Percentiles rank a stretch among this genome's conserved stretches.
These are phyloP conservation scores for Acridotheres tristis DNA, from an alignment of 2,797 vertebrate genomes.

Conservation along the genomic window DNA sequence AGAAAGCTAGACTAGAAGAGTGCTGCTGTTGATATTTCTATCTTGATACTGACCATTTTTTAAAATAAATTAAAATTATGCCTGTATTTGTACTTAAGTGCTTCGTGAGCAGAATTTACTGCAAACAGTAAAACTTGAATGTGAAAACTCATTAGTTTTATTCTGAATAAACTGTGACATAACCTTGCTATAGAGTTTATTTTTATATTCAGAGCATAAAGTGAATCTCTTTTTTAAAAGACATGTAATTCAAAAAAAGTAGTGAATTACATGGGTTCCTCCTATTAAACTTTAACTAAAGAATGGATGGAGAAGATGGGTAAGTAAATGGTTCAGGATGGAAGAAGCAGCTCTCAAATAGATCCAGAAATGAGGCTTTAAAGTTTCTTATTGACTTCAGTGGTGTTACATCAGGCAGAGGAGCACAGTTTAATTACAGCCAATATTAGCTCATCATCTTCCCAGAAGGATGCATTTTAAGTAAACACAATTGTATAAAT, in stretches of 20 bases:
- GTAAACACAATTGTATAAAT: constrained; percentile 18
- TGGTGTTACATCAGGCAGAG: not conserved
- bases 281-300: not conserved
- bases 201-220: not conserved
- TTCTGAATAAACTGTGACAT: not conserved
- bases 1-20: constrained; percentile 51
- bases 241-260: not conserved
- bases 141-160: constrained; percentile 1
- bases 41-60: constrained; percentile 62
- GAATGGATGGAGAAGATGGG: not conserved
- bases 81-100: constrained; percentile 27
- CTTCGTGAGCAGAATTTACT: not conserved
- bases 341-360: not conserved
- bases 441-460: constrained; percentile 7
- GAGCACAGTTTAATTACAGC: constrained; percentile 20
- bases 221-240: not conserved
- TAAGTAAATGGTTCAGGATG: not conserved
- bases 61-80: constrained; percentile 20
- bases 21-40: constrained; percentile 71
- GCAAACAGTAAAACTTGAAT: not conserved
- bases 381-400: constrained; percentile 14
- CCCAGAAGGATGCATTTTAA: constrained; percentile 34
- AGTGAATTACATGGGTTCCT: not conserved
- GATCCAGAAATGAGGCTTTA: not conserved
- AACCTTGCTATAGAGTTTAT: not conserved